Base-by-base conservation (phyloP, 2,888 invertebrate species). In the Hetaerina titia region DNA sequence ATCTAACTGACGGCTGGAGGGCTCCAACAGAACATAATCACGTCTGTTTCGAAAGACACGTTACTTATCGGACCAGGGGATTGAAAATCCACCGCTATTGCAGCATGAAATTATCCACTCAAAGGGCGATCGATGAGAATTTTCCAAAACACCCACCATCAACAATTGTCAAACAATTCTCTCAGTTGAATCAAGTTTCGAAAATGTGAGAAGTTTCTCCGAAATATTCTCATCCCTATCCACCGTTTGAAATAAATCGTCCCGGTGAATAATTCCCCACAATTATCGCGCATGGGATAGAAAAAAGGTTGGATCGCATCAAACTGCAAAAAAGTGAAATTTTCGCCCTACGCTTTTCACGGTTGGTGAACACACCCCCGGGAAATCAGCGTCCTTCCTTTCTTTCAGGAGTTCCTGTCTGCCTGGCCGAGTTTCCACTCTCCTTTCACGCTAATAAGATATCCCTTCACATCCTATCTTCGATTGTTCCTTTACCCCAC, bases 391-490 rank as follows among this genome's bases (percentile, higher is more conserved):
- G 56, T 56, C 57, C 25, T 92, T 92, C 64, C 90, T 60, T 19
- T 22, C 45, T 64, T 25, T 25, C 31, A 25, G 60, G 45, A 92
- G 45, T 92, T 69, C 90, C 90, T 63, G 31, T 64, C 64, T 74
- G 56, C 56, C 64, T 63, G 31, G 63, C 45, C 64, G 64, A 45
- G 63, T 64, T 64, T 90, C 63, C 31, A 64, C 90, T 63, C 90
- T 45, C 56, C 92, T 56, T 81, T 31, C 81, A 81, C 25, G 81
- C 15, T 81, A 81, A 81, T 81, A 81, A 31, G 81, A 81, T 81
- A 22, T 31, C 81, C 81, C 25, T 15, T 11, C 25, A 81, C 25
- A 13, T 31, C 81, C 81, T 25, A 13, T 25, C 81, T 1, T 13
- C 25, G 31, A 81, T 1, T 31, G 81, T 81, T 31, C 13, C 31